These are phyloP conservation scores for Rhynchonycteris naso DNA, from an alignment of 2,797 vertebrate genomes.

Conservation along the genomic window DNA sequence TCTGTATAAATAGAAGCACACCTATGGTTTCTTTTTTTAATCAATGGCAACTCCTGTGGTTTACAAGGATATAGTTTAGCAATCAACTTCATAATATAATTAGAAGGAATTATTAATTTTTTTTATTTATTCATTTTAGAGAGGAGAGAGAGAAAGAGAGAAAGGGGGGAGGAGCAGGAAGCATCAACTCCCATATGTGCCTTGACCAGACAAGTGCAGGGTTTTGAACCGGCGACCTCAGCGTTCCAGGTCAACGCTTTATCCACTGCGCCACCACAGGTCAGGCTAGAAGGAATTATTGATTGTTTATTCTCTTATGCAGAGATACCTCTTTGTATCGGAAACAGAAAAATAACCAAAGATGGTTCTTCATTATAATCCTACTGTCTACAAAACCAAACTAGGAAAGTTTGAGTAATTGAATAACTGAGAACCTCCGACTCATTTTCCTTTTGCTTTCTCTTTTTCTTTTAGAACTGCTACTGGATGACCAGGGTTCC, in stretches of 20 bases:
- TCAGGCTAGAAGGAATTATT: slow-evolving; percentile 36
- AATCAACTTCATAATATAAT: slow-evolving; percentile 28
- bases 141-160: no score
- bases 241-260: no score
- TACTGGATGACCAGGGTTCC: slow-evolving; percentile 78
- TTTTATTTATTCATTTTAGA: no score
- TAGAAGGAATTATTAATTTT: no score
- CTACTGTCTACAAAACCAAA: slow-evolving; percentile 30
- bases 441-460: slow-evolving; percentile 69
- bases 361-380: slow-evolving; percentile 32
- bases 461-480: slow-evolving; percentile 79
- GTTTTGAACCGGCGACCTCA: no score
- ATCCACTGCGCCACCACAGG: no score
- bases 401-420: slow-evolving; percentile 40
- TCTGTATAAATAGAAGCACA: background rate
- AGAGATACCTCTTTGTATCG: slow-evolving; percentile 32
- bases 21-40: background rate
- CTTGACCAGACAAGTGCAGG: no score
- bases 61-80: slow-evolving; percentile 37
- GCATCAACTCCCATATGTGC: no score
- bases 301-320: slow-evolving; percentile 44
- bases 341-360: slow-evolving; percentile 58
- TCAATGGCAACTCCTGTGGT: background rate
- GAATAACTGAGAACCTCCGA: background rate
- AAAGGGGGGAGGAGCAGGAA: no score